A percentile compares a stretch with the other conserved stretches of the same genome.
Conservation (phyloP, 2,113 vertebrate genomes). For the Podocnemis expansa region DNA sequence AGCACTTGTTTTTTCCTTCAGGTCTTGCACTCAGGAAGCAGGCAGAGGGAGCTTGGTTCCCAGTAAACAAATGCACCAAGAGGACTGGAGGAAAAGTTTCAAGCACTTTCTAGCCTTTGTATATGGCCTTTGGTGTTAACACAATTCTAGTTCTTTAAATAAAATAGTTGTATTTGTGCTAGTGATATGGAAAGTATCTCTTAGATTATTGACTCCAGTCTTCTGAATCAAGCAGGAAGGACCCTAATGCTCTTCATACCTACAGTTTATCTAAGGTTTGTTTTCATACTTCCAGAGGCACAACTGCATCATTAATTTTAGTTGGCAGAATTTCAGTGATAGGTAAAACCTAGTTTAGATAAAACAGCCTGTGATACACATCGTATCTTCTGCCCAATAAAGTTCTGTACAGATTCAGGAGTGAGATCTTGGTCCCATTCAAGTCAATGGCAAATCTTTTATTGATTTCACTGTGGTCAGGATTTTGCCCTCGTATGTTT, state of each 20-base stretch:
- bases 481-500: background rate
- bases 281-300: background rate
- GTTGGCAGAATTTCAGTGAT: background rate
- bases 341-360: background rate
- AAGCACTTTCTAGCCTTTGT: background rate
- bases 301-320: background rate
- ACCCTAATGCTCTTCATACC: background rate
- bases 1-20: background rate
- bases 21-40: background rate
- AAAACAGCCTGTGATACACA: background rate
- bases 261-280: background rate
- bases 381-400: background rate
- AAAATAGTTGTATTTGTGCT: background rate
- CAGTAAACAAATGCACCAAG: background rate
- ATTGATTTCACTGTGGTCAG: background rate
- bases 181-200: background rate
- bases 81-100: background rate
- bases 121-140: background rate
- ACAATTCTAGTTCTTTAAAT: background rate
- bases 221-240: background rate
- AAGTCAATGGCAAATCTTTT: background rate
- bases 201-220: background rate
- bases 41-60: background rate
- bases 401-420: background rate
- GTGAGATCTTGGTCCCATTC: background rate